phyloP scores from a whole-genome alignment of 2,113 vertebrate species.

The Plotosus lineatus region DNA sequence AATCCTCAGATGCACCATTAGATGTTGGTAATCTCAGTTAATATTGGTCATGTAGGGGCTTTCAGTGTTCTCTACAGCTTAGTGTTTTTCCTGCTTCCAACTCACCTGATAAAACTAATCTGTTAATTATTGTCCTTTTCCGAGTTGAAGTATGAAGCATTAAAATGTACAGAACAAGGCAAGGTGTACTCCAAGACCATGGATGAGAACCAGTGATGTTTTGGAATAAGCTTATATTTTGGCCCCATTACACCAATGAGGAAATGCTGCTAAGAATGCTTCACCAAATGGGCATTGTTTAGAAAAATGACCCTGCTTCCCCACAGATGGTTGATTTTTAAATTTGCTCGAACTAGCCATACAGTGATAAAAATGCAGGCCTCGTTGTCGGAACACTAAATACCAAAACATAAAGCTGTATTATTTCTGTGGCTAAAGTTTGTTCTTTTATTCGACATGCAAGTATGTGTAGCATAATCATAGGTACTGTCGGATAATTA shows the following conservation, averaged over 20 bases:
- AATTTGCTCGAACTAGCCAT: neutral
- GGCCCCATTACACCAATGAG: neutral
- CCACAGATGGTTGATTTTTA: neutral
- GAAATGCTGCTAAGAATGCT: neutral
- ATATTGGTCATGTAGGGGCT: neutral
- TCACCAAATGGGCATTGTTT: neutral
- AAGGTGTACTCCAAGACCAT: neutral
- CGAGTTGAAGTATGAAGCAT: neutral
- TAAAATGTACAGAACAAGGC: neutral
- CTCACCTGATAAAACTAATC: neutral
- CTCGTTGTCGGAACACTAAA: conserved; percentile 49
- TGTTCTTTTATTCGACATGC: conserved; percentile 1
- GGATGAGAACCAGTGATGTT: neutral
- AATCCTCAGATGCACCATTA: conserved; percentile 60
- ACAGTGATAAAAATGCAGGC: neutral
- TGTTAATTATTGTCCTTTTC: neutral
- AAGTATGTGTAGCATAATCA: conserved; percentile 23
- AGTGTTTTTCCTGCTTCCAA: neutral
- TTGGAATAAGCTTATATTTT: neutral
- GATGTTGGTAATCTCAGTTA: conserved; percentile 38
- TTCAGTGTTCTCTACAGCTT: neutral
- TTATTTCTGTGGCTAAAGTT: conserved; percentile 16
- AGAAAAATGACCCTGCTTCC: neutral
- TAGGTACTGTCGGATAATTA: conserved; percentile 49
- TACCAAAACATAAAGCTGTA: conserved; percentile 39